Evolutionary conservation across 2,888 invertebrate genomes (phyloP).

Genomic region (Dioctria linearis): DNA sequence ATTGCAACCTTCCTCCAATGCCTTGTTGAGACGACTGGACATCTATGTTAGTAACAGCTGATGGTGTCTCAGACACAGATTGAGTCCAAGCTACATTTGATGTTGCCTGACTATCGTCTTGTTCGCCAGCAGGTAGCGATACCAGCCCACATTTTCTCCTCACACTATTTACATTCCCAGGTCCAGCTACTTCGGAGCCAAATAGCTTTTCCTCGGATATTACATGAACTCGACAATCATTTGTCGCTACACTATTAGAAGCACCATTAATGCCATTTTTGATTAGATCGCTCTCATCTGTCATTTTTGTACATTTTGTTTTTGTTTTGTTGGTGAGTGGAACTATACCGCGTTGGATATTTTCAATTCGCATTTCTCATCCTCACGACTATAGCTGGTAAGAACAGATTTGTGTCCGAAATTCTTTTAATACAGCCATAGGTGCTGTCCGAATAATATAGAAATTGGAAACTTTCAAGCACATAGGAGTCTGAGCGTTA

Average conservation of each 20-base stretch:
- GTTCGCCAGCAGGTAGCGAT: not conserved
- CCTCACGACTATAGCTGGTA: not conserved
- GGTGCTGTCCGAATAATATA: not conserved
- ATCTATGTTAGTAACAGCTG: slow-evolving; percentile 23
- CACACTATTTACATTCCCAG: slow-evolving; percentile 57
- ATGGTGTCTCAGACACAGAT: slow-evolving; percentile 36
- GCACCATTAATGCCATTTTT: slow-evolving; percentile 81
- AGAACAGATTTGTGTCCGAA: not conserved
- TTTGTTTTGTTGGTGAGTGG: slow-evolving; percentile 71
- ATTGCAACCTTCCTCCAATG: slow-evolving; percentile 69
- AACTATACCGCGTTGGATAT: slow-evolving; percentile 53
- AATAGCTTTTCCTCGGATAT: slow-evolving; percentile 34
- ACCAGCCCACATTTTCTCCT: slow-evolving; percentile 58
- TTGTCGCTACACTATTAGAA: slow-evolving; percentile 60
- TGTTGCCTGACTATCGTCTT: slow-evolving; percentile 30
- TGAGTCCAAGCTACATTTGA: slow-evolving; percentile 51
- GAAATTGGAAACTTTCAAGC: not conserved
- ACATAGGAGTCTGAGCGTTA: not conserved
- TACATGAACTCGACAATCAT: slow-evolving; percentile 55
- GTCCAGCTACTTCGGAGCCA: slow-evolving; percentile 54
- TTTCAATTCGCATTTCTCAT: slow-evolving; percentile 57
- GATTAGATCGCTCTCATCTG: slow-evolving; percentile 77
- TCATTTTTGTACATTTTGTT: slow-evolving; percentile 81
- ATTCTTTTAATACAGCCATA: slow-evolving; percentile 15
- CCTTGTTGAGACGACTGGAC: slow-evolving; percentile 22